Percentiles rank a stretch among this genome's conserved stretches.
These are phyloP conservation scores for Bufo gargarizans DNA, from an alignment of 2,113 vertebrate genomes.

Conservation along the genomic window DNA sequence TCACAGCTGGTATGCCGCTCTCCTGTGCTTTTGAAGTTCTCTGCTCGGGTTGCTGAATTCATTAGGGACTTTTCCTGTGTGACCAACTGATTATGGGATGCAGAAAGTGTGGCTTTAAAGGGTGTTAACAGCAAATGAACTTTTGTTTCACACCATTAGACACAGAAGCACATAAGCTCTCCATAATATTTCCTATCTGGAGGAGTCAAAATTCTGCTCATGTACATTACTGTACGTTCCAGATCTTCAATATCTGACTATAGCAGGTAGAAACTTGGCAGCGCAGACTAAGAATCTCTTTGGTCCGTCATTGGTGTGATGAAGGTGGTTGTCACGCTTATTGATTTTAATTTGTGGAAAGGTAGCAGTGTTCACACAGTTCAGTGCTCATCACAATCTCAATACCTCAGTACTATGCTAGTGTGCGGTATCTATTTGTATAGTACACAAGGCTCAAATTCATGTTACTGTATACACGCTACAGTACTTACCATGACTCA, in stretches of 20 bases:
- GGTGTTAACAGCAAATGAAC: conserved; percentile 66
- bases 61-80: conserved; percentile 60
- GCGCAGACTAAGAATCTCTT: neutral
- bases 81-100: conserved; percentile 59
- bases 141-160: conserved; percentile 61
- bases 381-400: neutral
- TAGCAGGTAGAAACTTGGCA: neutral
- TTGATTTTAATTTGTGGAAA: neutral
- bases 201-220: neutral
- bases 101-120: conserved; percentile 57
- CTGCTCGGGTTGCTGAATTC: conserved; percentile 48
- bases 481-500: too few species aligned
- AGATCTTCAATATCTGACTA: neutral
- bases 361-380: neutral
- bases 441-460: neutral
- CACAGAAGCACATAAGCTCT: conserved; percentile 29
- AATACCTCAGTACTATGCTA: neutral
- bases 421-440: neutral
- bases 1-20: conserved; percentile 51
- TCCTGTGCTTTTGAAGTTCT: conserved; percentile 56
- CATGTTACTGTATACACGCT: too few species aligned
- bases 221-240: neutral
- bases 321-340: neutral
- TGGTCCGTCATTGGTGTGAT: too few species aligned
- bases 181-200: neutral